Conservation (phyloP, 1,140 invertebrate genomes). For the Phenacoccus solenopsis region DNA sequence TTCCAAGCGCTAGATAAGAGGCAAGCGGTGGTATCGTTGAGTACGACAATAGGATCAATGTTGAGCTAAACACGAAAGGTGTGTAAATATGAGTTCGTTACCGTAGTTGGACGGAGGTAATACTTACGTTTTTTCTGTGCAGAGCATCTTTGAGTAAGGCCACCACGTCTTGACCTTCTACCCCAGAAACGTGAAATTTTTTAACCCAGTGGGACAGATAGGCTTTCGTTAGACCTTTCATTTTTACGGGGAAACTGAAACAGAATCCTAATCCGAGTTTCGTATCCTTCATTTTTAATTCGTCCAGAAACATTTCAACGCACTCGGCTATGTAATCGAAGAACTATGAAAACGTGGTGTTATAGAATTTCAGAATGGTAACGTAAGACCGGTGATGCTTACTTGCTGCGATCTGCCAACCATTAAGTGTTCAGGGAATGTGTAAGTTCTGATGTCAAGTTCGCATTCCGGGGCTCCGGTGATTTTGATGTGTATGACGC, state of each 20-base stretch:
- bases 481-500: constrained; percentile 51
- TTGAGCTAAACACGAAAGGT: constrained; percentile 39
- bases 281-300: constrained; percentile 45
- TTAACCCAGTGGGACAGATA: constrained; percentile 85
- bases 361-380: no score
- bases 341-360: constrained; percentile 36
- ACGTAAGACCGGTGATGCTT: background rate
- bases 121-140: constrained; percentile 50
- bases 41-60: constrained; percentile 49
- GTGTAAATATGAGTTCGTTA: constrained; percentile 36
- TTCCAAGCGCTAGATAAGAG: constrained; percentile 92
- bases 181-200: constrained; percentile 77
- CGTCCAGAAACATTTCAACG: constrained; percentile 51
- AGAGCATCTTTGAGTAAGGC: constrained; percentile 65
- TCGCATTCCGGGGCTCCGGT: constrained; percentile 34
- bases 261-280: constrained; percentile 52
- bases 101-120: no score
- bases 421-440: background rate
- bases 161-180: constrained; percentile 76
- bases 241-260: constrained; percentile 68
- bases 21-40: constrained; percentile 74
- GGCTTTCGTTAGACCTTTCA: constrained; percentile 79
- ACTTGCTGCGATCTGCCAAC: background rate
- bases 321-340: constrained; percentile 65
- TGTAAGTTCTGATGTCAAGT: background rate